Percentiles rank a stretch among this genome's conserved stretches.
phyloP scores from a whole-genome alignment of 2,113 vertebrate species.

The Colistium nudipinnis region DNA sequence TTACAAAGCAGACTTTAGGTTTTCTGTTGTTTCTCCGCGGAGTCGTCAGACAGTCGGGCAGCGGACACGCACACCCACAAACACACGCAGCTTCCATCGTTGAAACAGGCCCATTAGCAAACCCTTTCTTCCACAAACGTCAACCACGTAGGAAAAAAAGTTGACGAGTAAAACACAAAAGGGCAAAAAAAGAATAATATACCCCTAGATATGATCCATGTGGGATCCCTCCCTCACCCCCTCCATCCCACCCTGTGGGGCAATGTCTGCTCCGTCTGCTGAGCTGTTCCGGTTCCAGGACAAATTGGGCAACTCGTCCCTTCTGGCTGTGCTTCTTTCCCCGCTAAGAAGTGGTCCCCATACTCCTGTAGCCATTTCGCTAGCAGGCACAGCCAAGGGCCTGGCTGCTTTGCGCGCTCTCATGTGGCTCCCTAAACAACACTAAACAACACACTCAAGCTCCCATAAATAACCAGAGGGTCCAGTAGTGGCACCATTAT shows the following conservation, averaged over 20 bases:
- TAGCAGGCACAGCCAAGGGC: slow-evolving; percentile 11
- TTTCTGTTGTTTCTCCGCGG: no score
- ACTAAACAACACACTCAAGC: slow-evolving; percentile 53
- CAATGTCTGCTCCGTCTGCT: slow-evolving; percentile 25
- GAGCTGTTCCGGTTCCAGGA: slow-evolving; percentile 30
- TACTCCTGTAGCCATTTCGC: slow-evolving; percentile 28
- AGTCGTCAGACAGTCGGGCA: no score
- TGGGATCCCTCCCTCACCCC: neutral
- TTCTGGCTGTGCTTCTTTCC: slow-evolving; percentile 18
- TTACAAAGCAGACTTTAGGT: slow-evolving; percentile 9
- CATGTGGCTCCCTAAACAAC: slow-evolving; percentile 44
- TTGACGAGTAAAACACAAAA: slow-evolving; percentile 34
- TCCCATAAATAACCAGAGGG: slow-evolving; percentile 58
- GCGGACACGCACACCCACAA: slow-evolving; percentile 3
- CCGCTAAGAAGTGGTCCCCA: neutral
- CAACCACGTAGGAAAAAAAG: slow-evolving; percentile 35
- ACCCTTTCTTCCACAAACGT: slow-evolving; percentile 14
- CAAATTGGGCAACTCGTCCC: slow-evolving; percentile 48
- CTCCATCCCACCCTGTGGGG: slow-evolving; percentile 15
- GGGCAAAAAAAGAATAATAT: slow-evolving; percentile 5
- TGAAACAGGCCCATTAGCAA: slow-evolving; percentile 46
- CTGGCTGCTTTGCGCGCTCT: slow-evolving; percentile 15
- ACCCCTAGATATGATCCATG: slow-evolving; percentile 4
- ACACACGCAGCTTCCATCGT: slow-evolving; percentile 16
- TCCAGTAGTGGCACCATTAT: slow-evolving; percentile 33